phyloP scores from a whole-genome alignment of 2,113 vertebrate species.

The Pavo muticus region DNA sequence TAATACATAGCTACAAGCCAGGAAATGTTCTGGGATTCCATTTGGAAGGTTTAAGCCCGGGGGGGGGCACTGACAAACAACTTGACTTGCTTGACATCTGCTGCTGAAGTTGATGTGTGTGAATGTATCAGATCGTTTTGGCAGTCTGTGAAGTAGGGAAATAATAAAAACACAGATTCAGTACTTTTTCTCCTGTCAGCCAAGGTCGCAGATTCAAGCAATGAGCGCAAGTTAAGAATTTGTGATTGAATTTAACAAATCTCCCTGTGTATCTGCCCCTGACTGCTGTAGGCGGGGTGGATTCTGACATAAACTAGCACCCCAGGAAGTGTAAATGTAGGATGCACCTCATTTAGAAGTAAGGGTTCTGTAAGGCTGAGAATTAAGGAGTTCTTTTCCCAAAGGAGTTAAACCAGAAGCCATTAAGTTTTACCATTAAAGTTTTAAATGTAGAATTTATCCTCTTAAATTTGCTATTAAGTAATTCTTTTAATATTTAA shows the following conservation, averaged over 20 bases:
- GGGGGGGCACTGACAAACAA: neutral
- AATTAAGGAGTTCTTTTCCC: neutral
- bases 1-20: neutral
- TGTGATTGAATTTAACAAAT: neutral
- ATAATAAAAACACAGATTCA: neutral
- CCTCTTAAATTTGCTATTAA: neutral
- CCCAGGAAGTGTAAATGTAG: accelerated
- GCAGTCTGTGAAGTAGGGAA: neutral
- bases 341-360: neutral
- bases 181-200: neutral
- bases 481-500: neutral
- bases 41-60: slow-evolving; percentile 19
- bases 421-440: neutral
- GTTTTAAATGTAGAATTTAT: neutral
- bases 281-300: neutral
- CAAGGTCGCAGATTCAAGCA: neutral
- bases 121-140: slow-evolving; percentile 45
- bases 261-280: neutral
- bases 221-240: neutral
- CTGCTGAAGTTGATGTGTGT: neutral
- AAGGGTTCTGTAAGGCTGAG: neutral
- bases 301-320: neutral
- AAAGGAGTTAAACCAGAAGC: neutral
- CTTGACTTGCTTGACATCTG: slow-evolving; percentile 34
- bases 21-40: slow-evolving; percentile 13